These are phyloP conservation scores for Phyto melanocephala DNA, from an alignment of 2,888 invertebrate species.

Conservation along the genomic window DNA sequence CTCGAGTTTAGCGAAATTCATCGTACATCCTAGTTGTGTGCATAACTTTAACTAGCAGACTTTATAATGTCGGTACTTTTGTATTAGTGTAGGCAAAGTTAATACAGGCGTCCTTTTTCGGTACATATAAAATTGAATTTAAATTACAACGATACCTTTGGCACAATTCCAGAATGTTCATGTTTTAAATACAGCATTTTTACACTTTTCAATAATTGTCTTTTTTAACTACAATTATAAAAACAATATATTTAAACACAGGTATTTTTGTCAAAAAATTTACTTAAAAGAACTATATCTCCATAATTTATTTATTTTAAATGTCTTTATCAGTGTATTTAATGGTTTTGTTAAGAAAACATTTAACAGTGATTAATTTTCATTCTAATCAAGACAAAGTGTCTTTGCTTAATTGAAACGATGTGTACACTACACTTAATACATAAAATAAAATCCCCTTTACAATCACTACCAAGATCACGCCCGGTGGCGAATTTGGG, in stretches of 20 bases:
- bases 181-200: too few species aligned
- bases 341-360: background rate
- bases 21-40: too few species aligned
- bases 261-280: background rate
- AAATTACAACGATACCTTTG: too few species aligned
- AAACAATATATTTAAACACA: background rate
- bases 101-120: too few species aligned
- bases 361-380: slow-evolving; percentile 4
- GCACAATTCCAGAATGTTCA: too few species aligned
- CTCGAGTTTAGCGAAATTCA: too few species aligned
- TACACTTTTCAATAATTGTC: too few species aligned
- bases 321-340: background rate
- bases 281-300: background rate
- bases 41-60: too few species aligned
- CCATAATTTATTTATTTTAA: background rate
- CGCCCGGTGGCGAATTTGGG: too few species aligned
- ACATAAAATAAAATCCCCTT: background rate
- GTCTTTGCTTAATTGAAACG: background rate
- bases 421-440: background rate
- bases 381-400: background rate
- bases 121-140: too few species aligned
- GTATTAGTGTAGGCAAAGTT: too few species aligned
- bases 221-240: background rate
- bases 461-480: background rate
- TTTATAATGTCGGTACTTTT: too few species aligned